Percentiles rank a stretch among this genome's conserved stretches.
Conservation (phyloP, 2,888 invertebrate genomes). For the Invenusta paracnida region DNA sequence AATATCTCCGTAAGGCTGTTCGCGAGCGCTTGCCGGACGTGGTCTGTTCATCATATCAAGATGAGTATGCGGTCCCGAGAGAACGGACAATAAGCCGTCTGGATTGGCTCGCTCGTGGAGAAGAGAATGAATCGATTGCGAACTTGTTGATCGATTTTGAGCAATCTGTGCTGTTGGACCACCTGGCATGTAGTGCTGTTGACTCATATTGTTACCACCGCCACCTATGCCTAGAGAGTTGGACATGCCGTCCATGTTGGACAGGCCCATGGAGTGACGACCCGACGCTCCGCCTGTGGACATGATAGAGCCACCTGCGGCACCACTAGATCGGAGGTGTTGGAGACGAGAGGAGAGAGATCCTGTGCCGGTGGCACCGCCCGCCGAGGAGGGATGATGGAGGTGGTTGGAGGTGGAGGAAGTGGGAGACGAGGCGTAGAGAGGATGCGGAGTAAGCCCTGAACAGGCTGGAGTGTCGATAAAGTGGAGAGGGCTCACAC, state of each 20-base stretch:
- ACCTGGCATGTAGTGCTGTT: constrained; percentile 33
- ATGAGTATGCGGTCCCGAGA: background rate
- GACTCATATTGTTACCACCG: background rate
- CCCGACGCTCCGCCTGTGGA: constrained; percentile 27
- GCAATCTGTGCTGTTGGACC: background rate
- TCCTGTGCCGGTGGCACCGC: background rate
- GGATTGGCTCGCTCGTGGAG: background rate
- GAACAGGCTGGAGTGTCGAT: constrained; percentile 25
- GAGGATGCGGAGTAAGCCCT: background rate
- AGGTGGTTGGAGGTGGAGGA: background rate
- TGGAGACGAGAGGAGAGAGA: constrained; percentile 33
- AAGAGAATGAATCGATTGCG: constrained; percentile 24
- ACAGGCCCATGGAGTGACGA: background rate
- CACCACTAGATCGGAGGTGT: constrained; percentile 31
- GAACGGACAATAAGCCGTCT: background rate
- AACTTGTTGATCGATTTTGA: constrained; percentile 35
- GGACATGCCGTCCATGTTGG: constrained; percentile 1
- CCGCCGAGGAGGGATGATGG: background rate
- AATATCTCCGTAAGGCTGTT: constrained; percentile 61
- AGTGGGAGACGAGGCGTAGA: constrained; percentile 5
- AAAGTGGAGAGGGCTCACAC: constrained; percentile 16
- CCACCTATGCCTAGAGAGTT: constrained; percentile 7
- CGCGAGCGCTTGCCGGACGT: constrained; percentile 43
- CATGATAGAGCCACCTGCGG: background rate
- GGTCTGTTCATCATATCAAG: constrained; percentile 31